Percentiles rank a stretch among this genome's conserved stretches.
phyloP scores from a whole-genome alignment of 2,888 invertebrate genomes.

The Pardosa pseudoannulata region DNA sequence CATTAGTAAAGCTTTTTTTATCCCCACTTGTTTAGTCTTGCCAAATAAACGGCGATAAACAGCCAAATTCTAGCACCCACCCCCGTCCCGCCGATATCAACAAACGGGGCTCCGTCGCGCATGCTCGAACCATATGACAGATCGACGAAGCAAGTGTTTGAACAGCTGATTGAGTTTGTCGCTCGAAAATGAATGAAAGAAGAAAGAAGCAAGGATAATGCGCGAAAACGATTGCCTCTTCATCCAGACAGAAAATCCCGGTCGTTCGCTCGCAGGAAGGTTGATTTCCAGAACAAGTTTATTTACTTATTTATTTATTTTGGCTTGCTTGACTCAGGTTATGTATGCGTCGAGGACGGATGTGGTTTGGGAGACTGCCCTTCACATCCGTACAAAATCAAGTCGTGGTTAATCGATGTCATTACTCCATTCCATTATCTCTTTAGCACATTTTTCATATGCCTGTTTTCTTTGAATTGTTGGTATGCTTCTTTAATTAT shows the following conservation, averaged over 20 bases:
- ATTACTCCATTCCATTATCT: too few species aligned
- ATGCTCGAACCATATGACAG: slow-evolving; percentile 23
- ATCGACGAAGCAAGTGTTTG: slow-evolving; percentile 39
- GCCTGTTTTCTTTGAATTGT: too few species aligned
- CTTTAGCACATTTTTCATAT: too few species aligned
- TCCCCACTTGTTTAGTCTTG: too few species aligned
- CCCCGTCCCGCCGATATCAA: slow-evolving; percentile 8
- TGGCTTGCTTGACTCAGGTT: not conserved
- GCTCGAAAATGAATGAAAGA: not conserved
- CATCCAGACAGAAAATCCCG: not conserved
- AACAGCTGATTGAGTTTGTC: slow-evolving; percentile 46
- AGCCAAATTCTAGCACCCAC: too few species aligned
- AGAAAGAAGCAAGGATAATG: not conserved
- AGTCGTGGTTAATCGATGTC: not conserved
- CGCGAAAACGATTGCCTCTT: not conserved
- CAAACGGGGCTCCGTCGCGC: slow-evolving; percentile 22
- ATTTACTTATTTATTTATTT: not conserved
- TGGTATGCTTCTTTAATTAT: too few species aligned
- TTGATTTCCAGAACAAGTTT: slow-evolving; percentile 2
- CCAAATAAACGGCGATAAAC: too few species aligned
- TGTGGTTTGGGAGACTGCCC: not conserved
- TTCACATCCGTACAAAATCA: not conserved
- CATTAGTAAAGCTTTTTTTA: too few species aligned
- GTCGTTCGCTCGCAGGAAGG: not conserved
- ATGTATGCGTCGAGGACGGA: too few species aligned